Evolutionary conservation across 1,140 invertebrate species (phyloP), one percentile per base, ranked within the genome.

Genomic region (Platorchestia sp.): DNA sequence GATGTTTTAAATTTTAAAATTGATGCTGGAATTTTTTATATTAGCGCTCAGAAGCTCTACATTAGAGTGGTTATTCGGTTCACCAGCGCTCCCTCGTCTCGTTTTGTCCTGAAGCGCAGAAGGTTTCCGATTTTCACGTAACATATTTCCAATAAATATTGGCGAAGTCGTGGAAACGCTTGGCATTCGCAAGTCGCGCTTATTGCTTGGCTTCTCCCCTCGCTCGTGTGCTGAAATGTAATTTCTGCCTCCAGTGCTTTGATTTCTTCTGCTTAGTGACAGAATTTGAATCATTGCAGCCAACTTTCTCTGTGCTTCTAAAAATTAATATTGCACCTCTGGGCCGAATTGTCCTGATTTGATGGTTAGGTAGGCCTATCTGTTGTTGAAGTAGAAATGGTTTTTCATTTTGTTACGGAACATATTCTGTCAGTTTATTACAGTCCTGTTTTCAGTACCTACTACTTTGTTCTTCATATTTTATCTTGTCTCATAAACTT

Each of bases 121-220:
- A 75, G 27, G 27, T 75, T 75, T 42, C n/a, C 36, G 45, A 45
- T 44, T 93, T 93, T 47, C 91, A 40, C 44, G 40, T 45, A 93
- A 93, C 91, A 44, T 40, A 10, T 5, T 44, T 93, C 91, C 91
- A 93, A 93, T 93, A 93, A 93, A 93, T 93, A 93, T 44, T 40
- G 41, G 22, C 91, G 40, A 14, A 27, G 14, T 75, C 47, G 59
- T 75, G 59, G 14, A 75, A 75, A 36, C 44, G 45, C 91, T 93
- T 7, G 5, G 91, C 45, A n/a, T 44, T 93, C 91, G 44, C 91
- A 45, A 93, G 91, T 93, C 43, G 22, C 91, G 41, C 91, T 93
- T 93, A 93, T 93, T 93, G 91, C 91, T 93, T 42, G 19, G 45
- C 43, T 45, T 93, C 41, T 89, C 87, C 87, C 87, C 87, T 89